Evolutionary conservation across 2,888 invertebrate genomes (phyloP).

Genomic region (Branchellion lobata): DNA sequence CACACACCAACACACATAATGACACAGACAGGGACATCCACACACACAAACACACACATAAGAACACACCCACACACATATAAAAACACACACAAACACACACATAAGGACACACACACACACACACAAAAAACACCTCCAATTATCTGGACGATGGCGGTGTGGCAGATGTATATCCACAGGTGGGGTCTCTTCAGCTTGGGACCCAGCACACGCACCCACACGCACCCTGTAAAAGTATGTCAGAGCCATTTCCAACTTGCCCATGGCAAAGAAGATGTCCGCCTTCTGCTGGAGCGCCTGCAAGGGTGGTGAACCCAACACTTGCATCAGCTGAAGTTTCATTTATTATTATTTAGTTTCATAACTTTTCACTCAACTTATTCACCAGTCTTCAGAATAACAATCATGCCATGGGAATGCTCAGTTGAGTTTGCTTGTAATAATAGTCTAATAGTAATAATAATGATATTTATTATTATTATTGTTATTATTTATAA

Average conservation of each 20-base stretch:
- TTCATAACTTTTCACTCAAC: no score
- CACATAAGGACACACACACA: neutral
- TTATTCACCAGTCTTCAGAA: no score
- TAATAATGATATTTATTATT: no score
- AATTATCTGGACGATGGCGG: slow-evolving; percentile 85
- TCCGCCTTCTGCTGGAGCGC: slow-evolving; percentile 85
- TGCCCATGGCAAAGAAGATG: slow-evolving; percentile 81
- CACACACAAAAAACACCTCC: slow-evolving; percentile 61
- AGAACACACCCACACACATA: neutral
- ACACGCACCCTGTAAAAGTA: slow-evolving; percentile 81
- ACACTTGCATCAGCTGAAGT: no score
- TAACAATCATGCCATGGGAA: no score
- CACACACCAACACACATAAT: neutral
- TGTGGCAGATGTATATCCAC: slow-evolving; percentile 84
- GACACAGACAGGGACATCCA: neutral
- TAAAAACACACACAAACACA: neutral
- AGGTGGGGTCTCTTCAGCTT: slow-evolving; percentile 72
- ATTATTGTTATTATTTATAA: no score
- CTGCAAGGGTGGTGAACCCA: no score
- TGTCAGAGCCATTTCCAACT: slow-evolving; percentile 85
- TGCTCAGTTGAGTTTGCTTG: no score
- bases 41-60: neutral
- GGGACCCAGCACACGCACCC: slow-evolving; percentile 75
- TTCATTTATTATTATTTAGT: no score
- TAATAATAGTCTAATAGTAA: no score